Evolutionary conservation across 2,797 vertebrate genomes (phyloP).

Genomic region (Lutjanus campechanus): DNA sequence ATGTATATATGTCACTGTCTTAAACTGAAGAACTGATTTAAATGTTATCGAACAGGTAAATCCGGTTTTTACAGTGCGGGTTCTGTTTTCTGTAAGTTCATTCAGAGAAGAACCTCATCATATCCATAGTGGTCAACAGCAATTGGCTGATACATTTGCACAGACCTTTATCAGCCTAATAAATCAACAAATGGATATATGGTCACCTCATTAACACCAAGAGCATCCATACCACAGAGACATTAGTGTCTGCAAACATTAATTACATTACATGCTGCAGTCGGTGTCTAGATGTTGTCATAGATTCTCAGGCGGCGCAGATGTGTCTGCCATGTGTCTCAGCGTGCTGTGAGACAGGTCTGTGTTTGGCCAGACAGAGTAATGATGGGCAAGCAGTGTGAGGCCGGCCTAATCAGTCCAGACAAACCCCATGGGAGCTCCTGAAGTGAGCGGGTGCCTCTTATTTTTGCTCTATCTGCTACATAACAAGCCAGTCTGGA

Average conservation of each 20-base stretch:
- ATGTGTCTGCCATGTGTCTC: conserved; percentile 53
- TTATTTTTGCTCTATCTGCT: conserved; percentile 30
- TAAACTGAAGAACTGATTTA: too few relatives aligned
- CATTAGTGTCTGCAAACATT: neutral
- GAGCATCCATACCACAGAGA: neutral
- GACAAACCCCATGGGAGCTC: conserved; percentile 46
- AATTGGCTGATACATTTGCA: conserved; percentile 20
- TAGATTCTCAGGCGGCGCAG: conserved; percentile 24
- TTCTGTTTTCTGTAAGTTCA: too few relatives aligned
- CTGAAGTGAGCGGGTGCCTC: conserved; percentile 32
- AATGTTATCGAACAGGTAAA: too few relatives aligned
- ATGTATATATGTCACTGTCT: too few relatives aligned
- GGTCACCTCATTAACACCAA: conserved; percentile 3
- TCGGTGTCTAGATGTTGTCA: conserved; percentile 23
- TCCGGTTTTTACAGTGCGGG: too few relatives aligned
- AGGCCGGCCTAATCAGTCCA: conserved; percentile 59
- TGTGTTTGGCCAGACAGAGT: conserved; percentile 59
- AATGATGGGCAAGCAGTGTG: conserved; percentile 54
- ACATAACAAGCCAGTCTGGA: conserved; percentile 8
- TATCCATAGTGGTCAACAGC: neutral
- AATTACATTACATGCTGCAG: neutral
- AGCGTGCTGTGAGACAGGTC: conserved; percentile 35
- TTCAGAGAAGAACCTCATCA: neutral
- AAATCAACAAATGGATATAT: conserved; percentile 6
- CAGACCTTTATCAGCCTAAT: conserved; percentile 6